phyloP scores from a whole-genome alignment of 2,797 vertebrate genomes.

The Triplophysa yarkandensis region DNA sequence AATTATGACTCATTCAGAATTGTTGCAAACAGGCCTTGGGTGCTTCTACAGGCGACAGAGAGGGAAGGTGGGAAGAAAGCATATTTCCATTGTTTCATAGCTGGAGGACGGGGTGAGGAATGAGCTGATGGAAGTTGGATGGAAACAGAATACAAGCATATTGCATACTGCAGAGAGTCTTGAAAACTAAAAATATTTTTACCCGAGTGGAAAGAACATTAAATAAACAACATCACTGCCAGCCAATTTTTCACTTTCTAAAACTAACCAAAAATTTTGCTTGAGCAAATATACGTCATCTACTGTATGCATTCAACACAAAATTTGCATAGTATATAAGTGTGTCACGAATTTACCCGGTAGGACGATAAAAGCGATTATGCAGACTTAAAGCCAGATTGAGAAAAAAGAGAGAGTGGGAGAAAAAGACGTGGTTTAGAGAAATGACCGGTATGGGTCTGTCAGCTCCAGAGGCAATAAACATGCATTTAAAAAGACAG shows the following conservation, averaged over 20 bases:
- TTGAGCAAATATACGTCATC: too few species aligned
- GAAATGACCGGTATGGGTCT: conserved; percentile 58
- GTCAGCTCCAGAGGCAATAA: conserved; percentile 70
- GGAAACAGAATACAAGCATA: not conserved
- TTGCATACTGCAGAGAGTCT: not conserved
- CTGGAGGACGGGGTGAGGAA: not conserved
- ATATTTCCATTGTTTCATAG: conserved; percentile 3
- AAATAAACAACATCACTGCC: not conserved
- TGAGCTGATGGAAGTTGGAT: not conserved
- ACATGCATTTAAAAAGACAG: conserved; percentile 73
- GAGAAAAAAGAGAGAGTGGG: conserved; percentile 49
- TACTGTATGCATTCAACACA: not conserved
- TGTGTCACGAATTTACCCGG: too few species aligned
- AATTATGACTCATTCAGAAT: conserved; percentile 77
- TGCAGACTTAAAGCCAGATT: conserved; percentile 12
- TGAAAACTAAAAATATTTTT: not conserved
- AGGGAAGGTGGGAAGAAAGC: not conserved
- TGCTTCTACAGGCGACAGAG: conserved; percentile 64
- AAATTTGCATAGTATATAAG: not conserved
- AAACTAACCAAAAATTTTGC: too few species aligned
- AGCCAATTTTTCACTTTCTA: not conserved
- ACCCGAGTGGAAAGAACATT: not conserved
- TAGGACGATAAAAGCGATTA: conserved; percentile 34
- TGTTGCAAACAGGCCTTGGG: conserved; percentile 66
- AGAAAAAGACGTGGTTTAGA: conserved; percentile 30